Evolutionary conservation across 2,113 vertebrate species (phyloP).

Genomic region (Loxodonta africana): DNA sequence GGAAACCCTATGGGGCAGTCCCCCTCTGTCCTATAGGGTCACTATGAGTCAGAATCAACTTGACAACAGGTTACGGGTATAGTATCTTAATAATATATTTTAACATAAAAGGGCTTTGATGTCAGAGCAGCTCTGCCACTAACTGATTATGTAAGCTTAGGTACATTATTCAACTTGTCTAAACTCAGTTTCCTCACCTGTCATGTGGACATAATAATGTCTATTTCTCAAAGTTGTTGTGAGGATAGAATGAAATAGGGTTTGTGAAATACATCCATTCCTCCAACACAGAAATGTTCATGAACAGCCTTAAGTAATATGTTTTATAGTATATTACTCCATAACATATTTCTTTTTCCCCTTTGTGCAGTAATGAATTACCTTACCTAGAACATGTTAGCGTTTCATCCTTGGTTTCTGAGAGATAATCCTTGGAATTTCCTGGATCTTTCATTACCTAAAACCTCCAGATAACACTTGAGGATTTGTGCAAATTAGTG

Average conservation of each 20-base stretch:
- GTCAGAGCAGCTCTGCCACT: not conserved
- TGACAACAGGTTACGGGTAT: too few species aligned
- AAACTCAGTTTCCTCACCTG: not conserved
- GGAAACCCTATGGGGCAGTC: too few species aligned
- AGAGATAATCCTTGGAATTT: not conserved
- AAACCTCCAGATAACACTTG: not conserved
- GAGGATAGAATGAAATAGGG: not conserved
- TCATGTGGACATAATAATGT: not conserved
- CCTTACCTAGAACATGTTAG: not conserved
- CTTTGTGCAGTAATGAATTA: not conserved
- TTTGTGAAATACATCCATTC: not conserved
- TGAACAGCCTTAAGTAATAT: not conserved
- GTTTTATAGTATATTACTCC: not conserved
- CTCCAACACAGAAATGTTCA: not conserved
- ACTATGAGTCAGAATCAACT: too few species aligned
- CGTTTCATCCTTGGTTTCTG: not conserved
- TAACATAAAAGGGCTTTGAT: conserved; percentile 12
- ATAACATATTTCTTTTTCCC: not conserved
- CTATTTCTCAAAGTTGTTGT: not conserved
- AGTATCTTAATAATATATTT: not conserved
- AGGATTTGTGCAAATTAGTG: not conserved
- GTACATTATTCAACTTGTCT: not conserved
- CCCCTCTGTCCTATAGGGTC: too few species aligned
- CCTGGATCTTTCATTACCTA: not conserved
- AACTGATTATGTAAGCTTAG: not conserved